Base-by-base conservation (phyloP, 2,888 invertebrate species). In the Argyra leucocephala region DNA sequence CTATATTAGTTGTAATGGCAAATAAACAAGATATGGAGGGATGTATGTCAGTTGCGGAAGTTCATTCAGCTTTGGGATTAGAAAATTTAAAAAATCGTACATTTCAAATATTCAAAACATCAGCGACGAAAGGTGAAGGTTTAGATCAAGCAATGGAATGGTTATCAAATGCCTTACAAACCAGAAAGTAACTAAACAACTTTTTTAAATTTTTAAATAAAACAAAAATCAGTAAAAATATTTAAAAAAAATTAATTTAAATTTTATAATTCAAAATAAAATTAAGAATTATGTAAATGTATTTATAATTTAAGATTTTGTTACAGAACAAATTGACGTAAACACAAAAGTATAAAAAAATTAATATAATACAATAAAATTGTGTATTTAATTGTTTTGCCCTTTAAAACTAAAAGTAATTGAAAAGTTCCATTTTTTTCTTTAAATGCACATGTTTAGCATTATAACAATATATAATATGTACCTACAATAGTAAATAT, bases 1-100 rank as follows among this genome's bases (percentile, higher is more conserved):
- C 98, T 65, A 91, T 97, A 74, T 84, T 99, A 68, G 94, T 98
- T 65, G 96, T 99, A 61, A 82, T 99, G 76, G 99, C 99, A 63
- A 99, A 99, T 81, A 99, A 99, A 83, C 99, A 99, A 81, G 99
- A 99, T 77, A 95, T 99, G 87, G 91, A 96, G 57, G 97, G 97
- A 12, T 96, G 97, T 76, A 88, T 99, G 84, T 92, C 92, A 24
- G 92, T 96, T 1, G 92, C 96, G 0, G 99, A 99, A 80, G 93
- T 98, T 22, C 96, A 98, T 78, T 94, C 94, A 80, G 94, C 96
- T 1, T 82, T 99, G 61, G 98, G 98, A 18, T 83, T 99, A 73
- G 94, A 97, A 73, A 91, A 93, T 18, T 84, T 99, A 65, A 95
- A 96, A 80, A 96, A 94, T 82, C 86, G 98, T 76, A 97, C 97